Base-by-base conservation (phyloP, 2,113 vertebrate genomes). In the Pithys albifrons region DNA sequence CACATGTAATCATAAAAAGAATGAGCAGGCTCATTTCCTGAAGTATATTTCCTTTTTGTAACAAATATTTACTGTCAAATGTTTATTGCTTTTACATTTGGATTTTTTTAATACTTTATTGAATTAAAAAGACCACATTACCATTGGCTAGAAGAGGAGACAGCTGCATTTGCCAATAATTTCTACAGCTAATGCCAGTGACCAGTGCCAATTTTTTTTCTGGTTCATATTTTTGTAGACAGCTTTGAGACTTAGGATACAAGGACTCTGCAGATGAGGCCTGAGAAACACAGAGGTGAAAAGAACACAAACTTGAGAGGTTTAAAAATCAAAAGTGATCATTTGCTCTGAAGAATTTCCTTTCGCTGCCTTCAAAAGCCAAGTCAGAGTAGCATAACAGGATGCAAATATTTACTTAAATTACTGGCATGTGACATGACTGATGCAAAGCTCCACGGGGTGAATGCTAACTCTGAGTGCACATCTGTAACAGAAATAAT, bases 71-170 rank as follows among this genome's bases (percentile, higher is more conserved):
- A 98, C 96, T 91, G 90, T 96, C 80, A 90, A 65, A 73, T 97
- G 97, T 97, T 98, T 97, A 97, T 97, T 96, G 92, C 94, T 97
- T 97, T 96, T 95, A 94, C 93, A 96, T 98, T 98, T 98, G 95
- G 94, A 93, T 95, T 97, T 97, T 97, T 98, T 95, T 94, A 95
- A 97, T 96, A 93, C 93, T 97, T 97, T 97, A 97, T 92, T 97
- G 97, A 97, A 98, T 97, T 97, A 97, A 97, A 98, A 97, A 98
- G 97, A 98, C 95, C 97, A 96, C 98, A 98, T 97, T 97, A 94
- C 97, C 94, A 97, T 97, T 98, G 98, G 98, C 98, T 97, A 96
- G 82, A 95, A 97, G 97, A 97, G 94, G 97, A 98, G 97, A 98
- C 98, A 93, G 98, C 88, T 95, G 14, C 72, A 95, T 96, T 96